Conservation (phyloP, 1,140 invertebrate genomes). For the Sinella curviseta region DNA sequence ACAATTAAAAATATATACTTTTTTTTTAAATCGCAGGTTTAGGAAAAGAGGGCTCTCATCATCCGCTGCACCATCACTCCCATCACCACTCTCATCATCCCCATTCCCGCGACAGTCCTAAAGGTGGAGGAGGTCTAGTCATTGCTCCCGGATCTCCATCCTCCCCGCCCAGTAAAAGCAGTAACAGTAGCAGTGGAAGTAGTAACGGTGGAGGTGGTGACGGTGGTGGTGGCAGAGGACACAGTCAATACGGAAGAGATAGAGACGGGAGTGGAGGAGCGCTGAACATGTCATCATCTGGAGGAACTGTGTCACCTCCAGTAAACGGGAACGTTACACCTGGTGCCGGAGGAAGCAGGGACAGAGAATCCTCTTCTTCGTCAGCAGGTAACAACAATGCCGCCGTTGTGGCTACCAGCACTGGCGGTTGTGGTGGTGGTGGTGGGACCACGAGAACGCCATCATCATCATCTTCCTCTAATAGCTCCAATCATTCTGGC, state of each 20-base stretch:
- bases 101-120: background rate
- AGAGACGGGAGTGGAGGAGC: background rate
- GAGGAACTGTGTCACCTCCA: constrained; percentile 34
- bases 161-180: background rate
- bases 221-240: background rate
- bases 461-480: constrained; percentile 42
- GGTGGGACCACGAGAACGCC: constrained; percentile 35
- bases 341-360: background rate
- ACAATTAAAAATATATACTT: constrained; percentile 8
- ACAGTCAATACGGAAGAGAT: background rate
- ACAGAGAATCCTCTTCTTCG: background rate
- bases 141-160: background rate
- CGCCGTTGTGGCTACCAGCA: background rate
- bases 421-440: constrained; percentile 14
- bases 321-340: constrained; percentile 8
- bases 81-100: constrained; percentile 8
- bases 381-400: background rate
- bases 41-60: constrained; percentile 40
- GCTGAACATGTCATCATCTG: constrained; percentile 1
- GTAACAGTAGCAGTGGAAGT: constrained; percentile 6
- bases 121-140: background rate
- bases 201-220: background rate
- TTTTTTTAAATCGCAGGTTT: constrained; percentile 31
- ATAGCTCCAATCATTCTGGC: constrained; percentile 36
- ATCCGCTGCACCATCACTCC: background rate